Base-by-base conservation (phyloP, 35 echinoderm and acorn worm genomes). In the Heliocidaris tuberculata region DNA sequence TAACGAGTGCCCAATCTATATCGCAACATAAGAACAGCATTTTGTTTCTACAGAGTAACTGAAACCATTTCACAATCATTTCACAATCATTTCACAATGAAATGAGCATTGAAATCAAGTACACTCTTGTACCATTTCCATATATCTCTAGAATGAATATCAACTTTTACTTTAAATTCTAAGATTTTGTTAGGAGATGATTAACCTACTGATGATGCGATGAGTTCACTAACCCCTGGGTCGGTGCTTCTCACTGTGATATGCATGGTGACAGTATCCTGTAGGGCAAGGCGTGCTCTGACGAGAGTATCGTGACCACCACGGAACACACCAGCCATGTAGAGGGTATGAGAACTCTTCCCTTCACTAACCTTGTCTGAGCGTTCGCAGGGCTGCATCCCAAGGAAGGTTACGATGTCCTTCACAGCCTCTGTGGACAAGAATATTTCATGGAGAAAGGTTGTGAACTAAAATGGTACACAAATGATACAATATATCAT, bases 221-320 rank as follows among this genome's bases (percentile, higher is more conserved):
- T 96, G 27, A 99, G 70, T 95, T 99, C 98, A 49, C 98, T 99
- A 50, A 97, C 95, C 6, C 71, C 93, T 0, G 92, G 54, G 54
- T 99, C 96, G 13, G 86, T 94, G 86, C 98, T 99, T 4, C 98
- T 96, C 31, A 99, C 98, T 5, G 98, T 99, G 24, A 99, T 99
- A 86, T 99, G 98, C 98, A 99, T 99, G 65, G 96, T 99, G 60
- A 99, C 96, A 0, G 96, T 99, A 94, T 97, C 98, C 70, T 99
- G 96, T 11, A 99, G 95, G 8, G 96, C 96, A 8, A 99, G 95
- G 32, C 96, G 95, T n/a, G 98, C 93, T 17, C 96, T 86, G 29
- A 99, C 98, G 61, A 99, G 85, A 15, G 96, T 94, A 31, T 99
- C 98, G 30, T 97, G 96, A 47, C 98, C 98, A 0, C 98, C 98